Evolutionary conservation across 2,888 invertebrate species (phyloP), one percentile per base, ranked within the genome.

Genomic region (Teleogryllus oceanicus): DNA sequence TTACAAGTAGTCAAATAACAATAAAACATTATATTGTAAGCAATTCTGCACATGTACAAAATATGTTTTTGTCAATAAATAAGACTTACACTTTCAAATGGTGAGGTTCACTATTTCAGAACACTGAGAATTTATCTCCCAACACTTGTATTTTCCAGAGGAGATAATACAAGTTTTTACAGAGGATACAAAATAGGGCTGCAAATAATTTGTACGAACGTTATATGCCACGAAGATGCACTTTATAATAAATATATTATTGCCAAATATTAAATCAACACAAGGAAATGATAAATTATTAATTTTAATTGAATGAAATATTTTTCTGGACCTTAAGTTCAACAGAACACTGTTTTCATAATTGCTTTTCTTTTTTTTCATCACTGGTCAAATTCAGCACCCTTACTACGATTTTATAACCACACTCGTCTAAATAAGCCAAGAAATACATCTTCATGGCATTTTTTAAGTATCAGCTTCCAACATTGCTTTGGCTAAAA

Each of bases 1-100:
- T 62, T 62, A 62, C 62, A 62, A 62, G 62, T 62, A 62, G 62
- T 62, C 62, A 62, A 62, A 62, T 62, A 62, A 62, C 62, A 62
- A 62, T 62, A 62, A 62, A 62, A 62, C 62, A 62, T 37, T 37
- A 37, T 62, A 62, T 62, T 62, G 13, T 62, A 62, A 62, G 62
- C 62, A 62, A 62, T 62, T 62, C 62, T 62, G 62, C 62, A 13
- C 62, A 18, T 62, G 62, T 62, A 62, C 62, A 62, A 62, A 62
- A 62, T 62, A 62, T n/a, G n/a, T n/a, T 62, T 37, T 62, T 62
- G 62, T 62, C 62, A 62, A 62, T 62, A 62, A 62, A 62, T 62
- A 62, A 62, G 62, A 62, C 62, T 62, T 62, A 62, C 62, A 62
- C 62, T 62, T 62, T 62, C 16, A 62, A 62, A 62, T 62, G 62